These are phyloP conservation scores for Melinopterus prodromus DNA, from an alignment of 2,888 invertebrate genomes.

Conservation along the genomic window DNA sequence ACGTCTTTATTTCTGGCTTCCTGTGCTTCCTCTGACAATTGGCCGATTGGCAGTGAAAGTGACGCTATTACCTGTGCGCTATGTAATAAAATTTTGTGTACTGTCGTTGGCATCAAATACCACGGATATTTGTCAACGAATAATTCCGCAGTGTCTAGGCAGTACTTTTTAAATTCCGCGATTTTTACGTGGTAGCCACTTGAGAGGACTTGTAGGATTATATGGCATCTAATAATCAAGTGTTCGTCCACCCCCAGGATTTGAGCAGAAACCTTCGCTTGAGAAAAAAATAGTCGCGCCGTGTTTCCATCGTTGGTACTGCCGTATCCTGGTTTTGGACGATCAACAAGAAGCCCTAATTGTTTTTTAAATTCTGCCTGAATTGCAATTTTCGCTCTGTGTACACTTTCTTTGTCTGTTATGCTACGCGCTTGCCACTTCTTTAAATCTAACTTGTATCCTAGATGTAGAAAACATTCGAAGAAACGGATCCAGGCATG, in stretches of 20 bases:
- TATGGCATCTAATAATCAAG: slow-evolving; percentile 33
- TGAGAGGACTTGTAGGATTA: slow-evolving; percentile 41
- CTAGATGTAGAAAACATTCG: slow-evolving; percentile 49
- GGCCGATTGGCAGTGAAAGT: background rate
- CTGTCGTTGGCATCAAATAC: slow-evolving; percentile 41
- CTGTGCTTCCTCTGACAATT: background rate
- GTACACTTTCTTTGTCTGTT: slow-evolving; percentile 34
- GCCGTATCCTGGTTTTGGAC: slow-evolving; percentile 43
- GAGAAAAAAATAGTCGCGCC: slow-evolving; percentile 42
- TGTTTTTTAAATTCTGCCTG: slow-evolving; percentile 34
- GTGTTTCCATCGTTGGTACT: slow-evolving; percentile 47
- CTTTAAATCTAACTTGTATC: slow-evolving; percentile 49
- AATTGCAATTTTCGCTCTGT: slow-evolving; percentile 20
- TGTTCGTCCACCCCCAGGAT: slow-evolving; percentile 31
- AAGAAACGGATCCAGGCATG: slow-evolving; percentile 52
- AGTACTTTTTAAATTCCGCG: slow-evolving; percentile 37
- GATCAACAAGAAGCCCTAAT: slow-evolving; percentile 44
- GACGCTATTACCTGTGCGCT: slow-evolving; percentile 9
- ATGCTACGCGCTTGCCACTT: slow-evolving; percentile 50
- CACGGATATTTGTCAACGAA: slow-evolving; percentile 41
- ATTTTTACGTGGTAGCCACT: slow-evolving; percentile 6
- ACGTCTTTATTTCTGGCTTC: background rate
- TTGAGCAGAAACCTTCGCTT: slow-evolving; percentile 34
- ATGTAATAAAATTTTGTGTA: slow-evolving; percentile 30
- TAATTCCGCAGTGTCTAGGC: slow-evolving; percentile 39